Conservation (phyloP, 1,140 invertebrate genomes). For the Neodiprion lecontei region DNA sequence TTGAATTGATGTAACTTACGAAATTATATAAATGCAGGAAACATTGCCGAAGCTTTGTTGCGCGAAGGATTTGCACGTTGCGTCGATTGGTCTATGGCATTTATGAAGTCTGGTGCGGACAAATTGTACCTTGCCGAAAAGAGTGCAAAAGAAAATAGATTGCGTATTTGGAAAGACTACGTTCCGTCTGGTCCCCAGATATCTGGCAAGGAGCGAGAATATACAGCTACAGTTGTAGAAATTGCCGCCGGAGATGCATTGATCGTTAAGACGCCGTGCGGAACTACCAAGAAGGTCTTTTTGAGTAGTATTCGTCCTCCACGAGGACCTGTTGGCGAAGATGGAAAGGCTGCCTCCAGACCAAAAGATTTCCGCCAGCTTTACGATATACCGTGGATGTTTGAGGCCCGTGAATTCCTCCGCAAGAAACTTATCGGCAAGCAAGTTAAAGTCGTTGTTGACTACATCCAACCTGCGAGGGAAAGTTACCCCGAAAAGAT, state of each 20-base stretch:
- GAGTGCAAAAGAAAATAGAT: conserved; percentile 86
- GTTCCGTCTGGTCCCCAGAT: conserved; percentile 70
- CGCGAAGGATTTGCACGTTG: conserved; percentile 93
- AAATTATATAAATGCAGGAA: conserved; percentile 66
- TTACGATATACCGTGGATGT: conserved; percentile 98
- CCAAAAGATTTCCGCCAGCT: conserved; percentile 80
- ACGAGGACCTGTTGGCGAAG: conserved; percentile 65
- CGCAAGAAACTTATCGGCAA: conserved; percentile 97
- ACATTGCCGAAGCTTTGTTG: conserved; percentile 93
- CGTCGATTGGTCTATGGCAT: conserved; percentile 96
- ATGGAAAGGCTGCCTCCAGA: conserved; percentile 68
- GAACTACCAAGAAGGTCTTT: conserved; percentile 90
- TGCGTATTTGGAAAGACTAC: conserved; percentile 89
- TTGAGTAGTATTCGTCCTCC: conserved; percentile 95
- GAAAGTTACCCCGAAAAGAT: conserved; percentile 94
- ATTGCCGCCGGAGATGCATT: conserved; percentile 92
- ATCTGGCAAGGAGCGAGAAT: conserved; percentile 83
- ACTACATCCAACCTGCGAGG: conserved; percentile 95
- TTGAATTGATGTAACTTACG: background rate
- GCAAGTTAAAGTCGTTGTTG: conserved; percentile 90
- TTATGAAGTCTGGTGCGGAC: conserved; percentile 82
- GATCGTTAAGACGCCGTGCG: conserved; percentile 81
- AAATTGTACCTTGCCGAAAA: conserved; percentile 84
- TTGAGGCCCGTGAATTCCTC: conserved; percentile 96
- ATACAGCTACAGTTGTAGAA: conserved; percentile 87